phyloP scores from a whole-genome alignment of 2,888 invertebrate genomes.

The Cryptus armator region DNA sequence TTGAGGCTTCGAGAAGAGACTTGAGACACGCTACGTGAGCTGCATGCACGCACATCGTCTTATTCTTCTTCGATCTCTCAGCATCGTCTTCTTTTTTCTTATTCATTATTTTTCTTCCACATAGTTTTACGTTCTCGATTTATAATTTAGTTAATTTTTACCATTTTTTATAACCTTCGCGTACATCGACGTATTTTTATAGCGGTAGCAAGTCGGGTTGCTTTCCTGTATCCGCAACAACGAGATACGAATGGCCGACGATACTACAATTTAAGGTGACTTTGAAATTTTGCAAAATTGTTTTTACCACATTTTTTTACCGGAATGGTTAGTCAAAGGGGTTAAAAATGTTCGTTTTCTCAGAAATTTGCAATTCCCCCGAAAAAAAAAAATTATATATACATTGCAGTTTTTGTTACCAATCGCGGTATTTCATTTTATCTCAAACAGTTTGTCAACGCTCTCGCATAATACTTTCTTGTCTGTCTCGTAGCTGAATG shows the following conservation, averaged over 20 bases:
- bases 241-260: too few species aligned
- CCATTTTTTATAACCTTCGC: too few species aligned
- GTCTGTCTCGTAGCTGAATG: not conserved
- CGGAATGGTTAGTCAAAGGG: not conserved
- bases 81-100: constrained; percentile 63
- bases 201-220: too few species aligned
- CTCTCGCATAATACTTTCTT: constrained; percentile 1
- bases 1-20: constrained; percentile 49
- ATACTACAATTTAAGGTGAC: too few species aligned
- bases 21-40: constrained; percentile 82
- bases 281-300: too few species aligned
- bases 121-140: constrained; percentile 61
- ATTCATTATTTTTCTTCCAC: constrained; percentile 60
- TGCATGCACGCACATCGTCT: constrained; percentile 82
- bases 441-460: constrained; percentile 46
- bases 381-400: not conserved
- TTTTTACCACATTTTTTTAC: too few species aligned
- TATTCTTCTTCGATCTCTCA: constrained; percentile 51
- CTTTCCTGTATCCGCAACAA: too few species aligned
- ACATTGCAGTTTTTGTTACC: not conserved
- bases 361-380: not conserved
- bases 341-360: not conserved
- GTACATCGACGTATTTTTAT: too few species aligned
- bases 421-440: constrained; percentile 55
- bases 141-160: constrained; percentile 63